These are phyloP conservation scores for Ophion costatus DNA, from an alignment of 2,888 invertebrate species.

Conservation along the genomic window DNA sequence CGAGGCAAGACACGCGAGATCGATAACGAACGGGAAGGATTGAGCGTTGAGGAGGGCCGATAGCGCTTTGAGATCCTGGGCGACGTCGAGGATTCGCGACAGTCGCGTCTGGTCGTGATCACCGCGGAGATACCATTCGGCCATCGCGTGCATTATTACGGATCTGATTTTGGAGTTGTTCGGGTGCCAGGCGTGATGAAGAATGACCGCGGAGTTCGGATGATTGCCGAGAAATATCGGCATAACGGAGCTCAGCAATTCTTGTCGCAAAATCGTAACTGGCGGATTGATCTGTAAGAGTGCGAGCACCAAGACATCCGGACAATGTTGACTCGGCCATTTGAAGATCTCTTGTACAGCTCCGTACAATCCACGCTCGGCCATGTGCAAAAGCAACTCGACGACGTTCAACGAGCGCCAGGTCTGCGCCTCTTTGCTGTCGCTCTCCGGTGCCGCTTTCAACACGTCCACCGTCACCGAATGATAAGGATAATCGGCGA, in stretches of 20 bases:
- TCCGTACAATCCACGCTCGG: constrained; percentile 93
- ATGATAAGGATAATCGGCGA: constrained; percentile 95
- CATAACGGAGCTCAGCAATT: constrained; percentile 93
- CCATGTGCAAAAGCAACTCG: constrained; percentile 93
- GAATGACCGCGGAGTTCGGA: constrained; percentile 97
- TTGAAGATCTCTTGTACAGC: constrained; percentile 95
- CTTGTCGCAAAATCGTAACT: constrained; percentile 91
- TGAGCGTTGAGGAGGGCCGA: constrained; percentile 95
- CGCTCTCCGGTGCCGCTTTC: constrained; percentile 97
- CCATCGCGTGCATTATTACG: constrained; percentile 98
- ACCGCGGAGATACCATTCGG: constrained; percentile 96
- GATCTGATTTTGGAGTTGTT: constrained; percentile 90
- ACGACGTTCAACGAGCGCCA: constrained; percentile 97
- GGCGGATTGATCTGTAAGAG: constrained; percentile 94
- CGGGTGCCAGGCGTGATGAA: constrained; percentile 98
- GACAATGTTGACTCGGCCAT: constrained; percentile 96
- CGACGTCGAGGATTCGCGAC: constrained; percentile 97
- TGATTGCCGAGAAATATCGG: constrained; percentile 98
- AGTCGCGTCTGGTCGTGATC: constrained; percentile 97
- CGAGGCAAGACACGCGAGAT: constrained; percentile 98
- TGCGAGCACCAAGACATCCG: constrained; percentile 96
- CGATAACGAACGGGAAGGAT: constrained; percentile 98
- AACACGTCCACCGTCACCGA: constrained; percentile 94
- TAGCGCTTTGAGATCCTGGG: constrained; percentile 96
- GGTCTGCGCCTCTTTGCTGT: constrained; percentile 95